Evolutionary conservation across 2,888 invertebrate genomes (phyloP).

Genomic region (Tinea pellionella): DNA sequence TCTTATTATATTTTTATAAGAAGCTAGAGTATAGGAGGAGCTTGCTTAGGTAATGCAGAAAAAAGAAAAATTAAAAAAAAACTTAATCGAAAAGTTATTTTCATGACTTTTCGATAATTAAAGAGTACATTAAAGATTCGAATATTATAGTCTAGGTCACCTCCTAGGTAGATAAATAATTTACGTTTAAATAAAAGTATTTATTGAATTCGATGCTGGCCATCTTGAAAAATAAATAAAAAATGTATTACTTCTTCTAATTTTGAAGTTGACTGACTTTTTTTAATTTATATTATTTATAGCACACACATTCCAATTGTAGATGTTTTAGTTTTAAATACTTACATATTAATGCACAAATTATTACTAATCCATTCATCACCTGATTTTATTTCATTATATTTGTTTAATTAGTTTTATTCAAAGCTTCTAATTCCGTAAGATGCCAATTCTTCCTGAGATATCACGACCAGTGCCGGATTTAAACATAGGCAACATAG

Average conservation of each 20-base stretch:
- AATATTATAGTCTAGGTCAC: conserved; percentile 28
- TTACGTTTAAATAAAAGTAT: not conserved
- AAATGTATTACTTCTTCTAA: not conserved
- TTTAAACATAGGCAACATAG: too few relatives aligned
- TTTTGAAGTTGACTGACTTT: conserved; percentile 3
- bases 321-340: not conserved
- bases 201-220: conserved; percentile 39
- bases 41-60: not conserved
- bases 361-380: not conserved
- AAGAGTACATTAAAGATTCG: conserved; percentile 50
- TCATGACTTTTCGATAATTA: not conserved
- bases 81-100: not conserved
- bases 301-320: conserved; percentile 1
- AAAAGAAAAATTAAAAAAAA: not conserved
- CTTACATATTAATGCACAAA: not conserved
- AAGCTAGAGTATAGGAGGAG: conserved; percentile 26
- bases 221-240: conserved; percentile 25
- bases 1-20: conserved; percentile 39
- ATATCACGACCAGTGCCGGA: too few relatives aligned
- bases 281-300: not conserved
- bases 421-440: too few relatives aligned
- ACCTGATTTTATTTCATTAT: too few relatives aligned
- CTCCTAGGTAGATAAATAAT: conserved; percentile 37
- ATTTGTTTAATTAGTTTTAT: too few relatives aligned
- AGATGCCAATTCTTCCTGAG: too few relatives aligned